Evolutionary conservation across 2,797 vertebrate species (phyloP).

Genomic region (Spinus pinus): DNA sequence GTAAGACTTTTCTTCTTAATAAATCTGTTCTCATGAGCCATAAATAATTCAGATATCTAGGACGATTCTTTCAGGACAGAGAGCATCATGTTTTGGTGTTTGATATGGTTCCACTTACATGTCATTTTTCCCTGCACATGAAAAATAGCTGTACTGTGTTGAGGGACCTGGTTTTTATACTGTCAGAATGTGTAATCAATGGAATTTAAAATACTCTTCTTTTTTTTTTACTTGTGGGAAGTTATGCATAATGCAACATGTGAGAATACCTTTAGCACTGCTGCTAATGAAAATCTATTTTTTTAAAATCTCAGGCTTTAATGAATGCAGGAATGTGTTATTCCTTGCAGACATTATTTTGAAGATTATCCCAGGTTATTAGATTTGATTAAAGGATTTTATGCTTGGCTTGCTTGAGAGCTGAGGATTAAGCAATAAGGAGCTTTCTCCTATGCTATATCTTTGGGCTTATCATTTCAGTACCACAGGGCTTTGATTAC

Average conservation of each 20-base stretch:
- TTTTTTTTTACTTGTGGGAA: background rate
- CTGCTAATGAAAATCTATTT: constrained; percentile 13
- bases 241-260: background rate
- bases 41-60: background rate
- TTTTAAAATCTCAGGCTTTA: background rate
- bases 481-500: constrained; percentile 1
- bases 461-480: constrained; percentile 45
- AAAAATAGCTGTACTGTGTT: background rate
- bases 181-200: background rate
- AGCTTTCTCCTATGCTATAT: constrained; percentile 37
- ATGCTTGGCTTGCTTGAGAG: constrained; percentile 21
- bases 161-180: background rate
- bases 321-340: constrained; percentile 20
- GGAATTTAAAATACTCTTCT: background rate
- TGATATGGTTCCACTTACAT: background rate
- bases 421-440: constrained; percentile 60
- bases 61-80: background rate
- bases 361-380: constrained; percentile 63
- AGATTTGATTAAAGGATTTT: constrained; percentile 71
- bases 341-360: constrained; percentile 64
- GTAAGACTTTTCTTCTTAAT: background rate
- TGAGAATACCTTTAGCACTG: background rate
- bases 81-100: background rate
- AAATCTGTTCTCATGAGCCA: background rate
- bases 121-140: background rate